Base-by-base conservation (phyloP, 2,888 invertebrate genomes). In the Ectemnius continuus region DNA sequence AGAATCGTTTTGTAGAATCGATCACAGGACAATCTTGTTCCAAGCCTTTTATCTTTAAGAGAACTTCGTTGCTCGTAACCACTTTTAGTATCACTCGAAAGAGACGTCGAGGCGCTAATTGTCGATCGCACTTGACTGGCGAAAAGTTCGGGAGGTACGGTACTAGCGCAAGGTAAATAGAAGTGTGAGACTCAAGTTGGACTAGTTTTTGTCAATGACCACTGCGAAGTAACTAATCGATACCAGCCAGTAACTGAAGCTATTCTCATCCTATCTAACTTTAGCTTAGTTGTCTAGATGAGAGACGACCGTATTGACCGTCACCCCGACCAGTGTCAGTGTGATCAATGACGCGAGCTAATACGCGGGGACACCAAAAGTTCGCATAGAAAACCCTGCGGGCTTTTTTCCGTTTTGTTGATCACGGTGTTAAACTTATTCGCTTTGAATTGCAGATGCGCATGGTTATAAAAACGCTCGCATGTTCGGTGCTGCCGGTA, bases 281-380 rank as follows among this genome's bases (percentile, higher is more conserved):
- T 85, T 82, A 82, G 81, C 80, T 84, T 82, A 81, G 75, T 76
- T 73, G 69, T 62, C 61, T 57, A 23, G 67, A 60, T 47, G 65
- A 72, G 71, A 74, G 73, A 36, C 8, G 71, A 72, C 76, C 79
- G 75, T 81, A 70, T 80, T 81, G 75, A 75, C 73, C 74, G 67
- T 61, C 69, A 52, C 56, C 23, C 70, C 63, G 71, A 76, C 73
- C 64, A 72, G 70, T 69, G 73, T 57, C 52, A 65, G 6, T 52
- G 52, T 52, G 52, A 52, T 14, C 52, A 52, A 52, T 52, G 52
- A 16, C 52, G 16, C 52, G 52, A 14, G 52, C 52, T 52, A 52
- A 52, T 11, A 36, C 8, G 6, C 36, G 8, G 1, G 14, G 16
- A 23, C 16, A 52, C 52, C 2, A 52, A 52, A 16, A 52, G 14